Evolutionary conservation across 2,797 vertebrate genomes (phyloP), one percentile per base, ranked within the genome.

Genomic region (Menidia menidia): DNA sequence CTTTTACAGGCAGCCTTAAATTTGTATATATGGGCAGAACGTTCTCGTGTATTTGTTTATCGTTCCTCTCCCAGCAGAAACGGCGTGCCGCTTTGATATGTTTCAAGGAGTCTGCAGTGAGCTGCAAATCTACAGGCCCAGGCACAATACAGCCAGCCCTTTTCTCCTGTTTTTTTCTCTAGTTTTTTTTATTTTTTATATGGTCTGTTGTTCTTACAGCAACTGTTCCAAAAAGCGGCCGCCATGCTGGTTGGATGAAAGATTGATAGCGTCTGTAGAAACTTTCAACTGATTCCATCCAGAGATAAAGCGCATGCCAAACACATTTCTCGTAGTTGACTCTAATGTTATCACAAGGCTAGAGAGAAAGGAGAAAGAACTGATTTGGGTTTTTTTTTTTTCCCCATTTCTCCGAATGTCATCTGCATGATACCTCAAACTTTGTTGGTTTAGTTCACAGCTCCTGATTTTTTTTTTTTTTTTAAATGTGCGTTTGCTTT

Each of bases 241-340:
- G 71, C 78, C 82, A 88, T 89, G 85, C 85, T 63, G 86, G 81
- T 71, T 13, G 9, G 86, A 86, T 90, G 87, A 92, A 74, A 88
- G 88, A 88, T 84, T 76, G 79, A 83, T 77, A 44, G 75, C 47
- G 73, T 77, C 47, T 66, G 58, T 68, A 73, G 55, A 81, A 74
- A 75, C 60, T 56, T 75, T 66, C 35, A 61, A 13, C 64, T 65
- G 78, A 86, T 88, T 84, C 83, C 59, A 68, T 77, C 75, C 47
- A 2, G 61, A 75, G 83, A 84, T 84, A 75, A 78, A 79, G 78
- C 44, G 73, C 53, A 60, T 35, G 31, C 30, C 55, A 48, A 53
- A 60, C 48, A 57, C 43, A 12, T 71, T 60, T 67, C 78, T 59
- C 32, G 64, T 69, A 18, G 48, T 73, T 78, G 68, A 53, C 48